Percentiles rank a stretch among this genome's conserved stretches.
These are phyloP conservation scores for Neopipo cinnamomea DNA, from an alignment of 2,113 vertebrate genomes.

Conservation along the genomic window DNA sequence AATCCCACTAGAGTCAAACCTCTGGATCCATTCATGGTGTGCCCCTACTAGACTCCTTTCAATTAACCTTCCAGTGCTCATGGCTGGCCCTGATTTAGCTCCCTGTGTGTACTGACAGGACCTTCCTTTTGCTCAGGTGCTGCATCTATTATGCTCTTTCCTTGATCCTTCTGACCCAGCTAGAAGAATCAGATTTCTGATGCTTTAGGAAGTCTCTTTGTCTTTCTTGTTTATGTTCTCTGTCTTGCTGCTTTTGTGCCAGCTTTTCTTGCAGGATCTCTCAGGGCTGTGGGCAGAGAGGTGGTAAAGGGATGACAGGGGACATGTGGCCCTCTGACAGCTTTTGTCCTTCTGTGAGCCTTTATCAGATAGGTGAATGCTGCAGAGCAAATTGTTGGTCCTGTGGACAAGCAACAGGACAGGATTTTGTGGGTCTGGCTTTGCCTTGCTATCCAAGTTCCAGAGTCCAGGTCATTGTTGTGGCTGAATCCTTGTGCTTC, in stretches of 20 bases:
- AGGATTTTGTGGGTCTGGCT: neutral
- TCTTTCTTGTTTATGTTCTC: neutral
- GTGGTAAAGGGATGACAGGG: neutral
- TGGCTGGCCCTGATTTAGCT: neutral
- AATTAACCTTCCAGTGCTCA: neutral
- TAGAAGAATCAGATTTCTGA: neutral
- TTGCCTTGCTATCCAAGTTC: neutral
- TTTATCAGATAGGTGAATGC: neutral
- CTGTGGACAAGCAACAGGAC: neutral
- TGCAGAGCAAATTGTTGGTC: neutral
- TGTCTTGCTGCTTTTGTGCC: neutral
- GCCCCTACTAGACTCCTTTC: neutral
- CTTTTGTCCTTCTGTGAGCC: neutral
- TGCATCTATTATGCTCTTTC: neutral
- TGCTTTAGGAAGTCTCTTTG: neutral
- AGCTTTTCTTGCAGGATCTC: neutral
- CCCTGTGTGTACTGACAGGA: neutral
- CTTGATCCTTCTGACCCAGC: neutral
- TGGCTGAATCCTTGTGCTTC: neutral
- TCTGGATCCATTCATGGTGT: neutral
- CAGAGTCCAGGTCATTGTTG: neutral
- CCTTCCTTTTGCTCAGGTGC: neutral
- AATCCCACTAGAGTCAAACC: neutral
- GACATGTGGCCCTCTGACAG: neutral
- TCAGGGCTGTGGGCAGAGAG: neutral